phyloP scores from a whole-genome alignment of 1,140 invertebrate genomes.

The Euura lappo region DNA sequence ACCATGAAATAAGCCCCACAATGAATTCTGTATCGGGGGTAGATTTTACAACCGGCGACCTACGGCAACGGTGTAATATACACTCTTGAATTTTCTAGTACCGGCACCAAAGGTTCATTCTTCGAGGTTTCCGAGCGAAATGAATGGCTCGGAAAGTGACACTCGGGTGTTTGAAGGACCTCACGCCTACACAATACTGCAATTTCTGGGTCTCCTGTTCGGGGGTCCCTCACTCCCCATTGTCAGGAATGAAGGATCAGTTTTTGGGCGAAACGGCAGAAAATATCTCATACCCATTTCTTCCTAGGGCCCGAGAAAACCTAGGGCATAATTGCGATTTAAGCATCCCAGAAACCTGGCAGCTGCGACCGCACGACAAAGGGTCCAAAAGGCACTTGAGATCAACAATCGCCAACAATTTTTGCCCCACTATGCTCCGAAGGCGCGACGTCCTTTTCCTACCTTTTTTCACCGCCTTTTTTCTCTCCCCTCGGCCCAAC shows the following conservation, averaged over 20 bases:
- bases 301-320: background rate
- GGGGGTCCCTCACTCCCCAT: constrained; percentile 32
- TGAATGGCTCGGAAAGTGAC: constrained; percentile 46
- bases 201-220: constrained; percentile 17
- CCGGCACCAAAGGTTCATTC: constrained; percentile 27
- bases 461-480: constrained; percentile 1
- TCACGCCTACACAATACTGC: constrained; percentile 39
- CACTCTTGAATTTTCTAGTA: background rate
- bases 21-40: constrained; percentile 11
- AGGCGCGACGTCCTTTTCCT: background rate
- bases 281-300: constrained; percentile 25
- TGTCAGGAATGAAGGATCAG: constrained; percentile 36
- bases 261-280: constrained; percentile 42
- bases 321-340: constrained; percentile 48
- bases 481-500: background rate
- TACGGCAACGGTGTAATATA: constrained; percentile 13
- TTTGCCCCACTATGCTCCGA: constrained; percentile 20
- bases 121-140: constrained; percentile 24
- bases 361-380: constrained; percentile 38
- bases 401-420: constrained; percentile 45
- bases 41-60: constrained; percentile 36
- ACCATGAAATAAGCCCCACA: constrained; percentile 15
- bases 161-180: constrained; percentile 28
- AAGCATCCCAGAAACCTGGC: constrained; percentile 32
- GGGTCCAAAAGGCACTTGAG: constrained; percentile 35